A percentile compares a stretch with the other conserved stretches of the same genome.
phyloP scores from a whole-genome alignment of 2,113 vertebrate species.

The Sialia sialis region DNA sequence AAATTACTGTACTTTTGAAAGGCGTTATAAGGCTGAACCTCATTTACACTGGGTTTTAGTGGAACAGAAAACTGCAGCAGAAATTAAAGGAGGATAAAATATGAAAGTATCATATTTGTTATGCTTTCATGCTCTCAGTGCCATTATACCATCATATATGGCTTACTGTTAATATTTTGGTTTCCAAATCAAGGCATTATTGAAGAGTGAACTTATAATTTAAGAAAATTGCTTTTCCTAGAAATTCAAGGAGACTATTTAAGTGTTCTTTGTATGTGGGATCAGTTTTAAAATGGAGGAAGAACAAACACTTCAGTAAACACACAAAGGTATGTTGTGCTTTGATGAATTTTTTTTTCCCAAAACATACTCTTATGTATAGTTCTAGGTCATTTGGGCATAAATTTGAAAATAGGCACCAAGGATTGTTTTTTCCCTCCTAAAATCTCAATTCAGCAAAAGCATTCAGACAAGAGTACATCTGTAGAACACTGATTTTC shows the following conservation, averaged over 20 bases:
- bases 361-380: neutral
- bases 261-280: neutral
- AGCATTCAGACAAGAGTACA: neutral
- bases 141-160: neutral
- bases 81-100: neutral
- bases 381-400: neutral
- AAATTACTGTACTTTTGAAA: neutral
- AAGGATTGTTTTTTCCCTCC: neutral
- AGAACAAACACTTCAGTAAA: neutral
- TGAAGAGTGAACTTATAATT: neutral
- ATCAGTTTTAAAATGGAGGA: neutral
- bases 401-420: neutral
- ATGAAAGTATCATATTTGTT: neutral
- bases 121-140: neutral
- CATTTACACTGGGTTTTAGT: neutral
- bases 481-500: neutral
- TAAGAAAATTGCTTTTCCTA: neutral
- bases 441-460: neutral
- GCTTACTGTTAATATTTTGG: neutral
- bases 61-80: neutral
- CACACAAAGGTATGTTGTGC: neutral
- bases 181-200: neutral
- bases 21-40: neutral
- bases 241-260: neutral
- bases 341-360: neutral